phyloP scores from a whole-genome alignment of 2,888 invertebrate genomes.

The Tetramorium bicarinatum region DNA sequence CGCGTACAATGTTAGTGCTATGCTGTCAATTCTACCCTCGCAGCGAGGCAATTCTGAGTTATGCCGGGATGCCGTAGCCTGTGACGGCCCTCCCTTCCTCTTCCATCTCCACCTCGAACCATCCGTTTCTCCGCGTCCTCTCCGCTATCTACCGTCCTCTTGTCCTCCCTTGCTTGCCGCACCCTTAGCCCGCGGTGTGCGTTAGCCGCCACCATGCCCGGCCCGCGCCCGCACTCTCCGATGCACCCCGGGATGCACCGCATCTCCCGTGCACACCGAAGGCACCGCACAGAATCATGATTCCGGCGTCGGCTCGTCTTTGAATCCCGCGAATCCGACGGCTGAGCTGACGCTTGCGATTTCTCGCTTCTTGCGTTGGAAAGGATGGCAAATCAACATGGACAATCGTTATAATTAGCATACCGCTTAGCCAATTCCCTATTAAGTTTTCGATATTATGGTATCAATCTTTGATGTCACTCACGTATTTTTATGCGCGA shows the following conservation, averaged over 20 bases:
- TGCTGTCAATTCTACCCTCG: slow-evolving; percentile 86
- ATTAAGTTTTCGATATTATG: neutral
- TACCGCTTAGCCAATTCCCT: neutral
- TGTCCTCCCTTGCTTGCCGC: slow-evolving; percentile 26
- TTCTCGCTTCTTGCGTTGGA: neutral
- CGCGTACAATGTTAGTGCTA: slow-evolving; percentile 86
- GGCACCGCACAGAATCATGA: slow-evolving; percentile 17
- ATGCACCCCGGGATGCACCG: slow-evolving; percentile 36
- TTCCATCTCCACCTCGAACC: slow-evolving; percentile 14
- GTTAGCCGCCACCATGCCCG: slow-evolving; percentile 28
- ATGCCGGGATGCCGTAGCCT: slow-evolving; percentile 84
- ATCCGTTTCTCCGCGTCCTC: neutral
- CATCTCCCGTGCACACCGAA: neutral
- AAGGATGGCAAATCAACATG: neutral
- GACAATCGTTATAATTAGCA: neutral
- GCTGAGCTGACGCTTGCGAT: slow-evolving; percentile 4
- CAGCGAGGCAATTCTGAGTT: slow-evolving; percentile 86
- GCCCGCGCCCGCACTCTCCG: slow-evolving; percentile 38
- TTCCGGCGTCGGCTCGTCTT: slow-evolving; percentile 35
- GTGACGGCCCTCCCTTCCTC: slow-evolving; percentile 73
- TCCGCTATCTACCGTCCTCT: slow-evolving; percentile 3
- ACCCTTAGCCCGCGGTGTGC: slow-evolving; percentile 50
- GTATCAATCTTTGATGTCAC: neutral
- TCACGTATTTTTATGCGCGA: neutral
- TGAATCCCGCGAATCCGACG: slow-evolving; percentile 2